These are phyloP conservation scores for Pygathrix nemaeus DNA, from an alignment of 2,113 vertebrate genomes.

Conservation along the genomic window DNA sequence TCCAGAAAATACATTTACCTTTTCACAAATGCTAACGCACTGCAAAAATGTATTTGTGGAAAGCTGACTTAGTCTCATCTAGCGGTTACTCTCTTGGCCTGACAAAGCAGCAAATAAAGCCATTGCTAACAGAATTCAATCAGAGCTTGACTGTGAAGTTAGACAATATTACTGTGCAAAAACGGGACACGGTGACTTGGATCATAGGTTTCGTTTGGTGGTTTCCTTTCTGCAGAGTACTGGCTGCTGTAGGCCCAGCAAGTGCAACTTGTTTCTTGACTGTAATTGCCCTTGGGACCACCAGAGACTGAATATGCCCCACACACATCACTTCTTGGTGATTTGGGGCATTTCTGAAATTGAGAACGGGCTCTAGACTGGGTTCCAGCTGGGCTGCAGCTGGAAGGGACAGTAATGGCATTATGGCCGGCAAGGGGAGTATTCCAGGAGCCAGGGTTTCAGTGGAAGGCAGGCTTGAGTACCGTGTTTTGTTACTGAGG, in stretches of 20 bases:
- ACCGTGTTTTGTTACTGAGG: neutral
- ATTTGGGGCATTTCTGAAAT: neutral
- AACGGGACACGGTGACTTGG: neutral
- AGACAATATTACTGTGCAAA: neutral
- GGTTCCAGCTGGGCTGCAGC: neutral
- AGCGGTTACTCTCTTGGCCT: neutral
- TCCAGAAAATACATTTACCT: neutral
- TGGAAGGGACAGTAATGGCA: neutral
- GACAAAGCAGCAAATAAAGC: neutral
- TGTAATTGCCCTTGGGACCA: neutral
- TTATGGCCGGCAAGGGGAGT: accelerated
- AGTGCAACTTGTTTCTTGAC: neutral
- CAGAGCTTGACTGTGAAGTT: neutral
- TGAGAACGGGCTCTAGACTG: neutral
- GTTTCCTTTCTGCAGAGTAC: neutral
- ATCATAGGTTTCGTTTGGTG: neutral
- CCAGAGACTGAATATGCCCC: neutral
- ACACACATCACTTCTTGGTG: neutral
- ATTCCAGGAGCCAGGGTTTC: neutral
- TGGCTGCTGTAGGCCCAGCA: neutral
- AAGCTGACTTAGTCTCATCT: neutral
- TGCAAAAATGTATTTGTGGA: neutral
- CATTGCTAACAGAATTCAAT: neutral
- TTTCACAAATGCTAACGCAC: neutral
- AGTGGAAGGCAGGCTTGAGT: neutral